Evolutionary conservation across 2,113 vertebrate species (phyloP).

Genomic region (Ammodytes marinus): DNA sequence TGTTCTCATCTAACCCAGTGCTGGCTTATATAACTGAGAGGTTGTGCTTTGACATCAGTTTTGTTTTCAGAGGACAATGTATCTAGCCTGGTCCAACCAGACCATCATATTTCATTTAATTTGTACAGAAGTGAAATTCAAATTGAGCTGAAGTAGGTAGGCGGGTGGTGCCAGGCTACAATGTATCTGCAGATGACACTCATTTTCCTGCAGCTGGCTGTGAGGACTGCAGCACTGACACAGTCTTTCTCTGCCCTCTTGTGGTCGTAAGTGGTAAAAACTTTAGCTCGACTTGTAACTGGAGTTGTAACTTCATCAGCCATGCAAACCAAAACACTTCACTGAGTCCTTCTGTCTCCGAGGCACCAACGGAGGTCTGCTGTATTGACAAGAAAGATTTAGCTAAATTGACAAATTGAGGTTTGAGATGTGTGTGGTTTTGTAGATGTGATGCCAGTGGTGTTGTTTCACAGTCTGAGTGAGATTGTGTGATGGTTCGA

Average conservation of each 20-base stretch:
- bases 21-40: not conserved
- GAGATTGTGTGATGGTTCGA: slow-evolving; percentile 23
- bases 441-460: not conserved
- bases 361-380: not conserved
- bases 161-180: too few relatives aligned
- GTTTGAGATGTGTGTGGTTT: slow-evolving; percentile 6
- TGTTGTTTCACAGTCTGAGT: slow-evolving; percentile 6
- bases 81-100: too few relatives aligned
- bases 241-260: slow-evolving; percentile 36
- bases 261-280: slow-evolving; percentile 35
- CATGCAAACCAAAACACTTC: slow-evolving; percentile 4
- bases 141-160: too few relatives aligned
- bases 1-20: not conserved
- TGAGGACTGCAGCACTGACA: not conserved
- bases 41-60: slow-evolving; percentile 12
- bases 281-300: slow-evolving; percentile 2
- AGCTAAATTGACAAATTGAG: not conserved
- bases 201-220: slow-evolving; percentile 6
- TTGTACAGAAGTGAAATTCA: too few relatives aligned
- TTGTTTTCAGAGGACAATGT: slow-evolving; percentile 25
- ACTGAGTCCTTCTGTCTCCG: not conserved
- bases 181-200: slow-evolving; percentile 34
- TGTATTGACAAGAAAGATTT: not conserved
- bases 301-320: not conserved
- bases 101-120: too few relatives aligned